phyloP scores from a whole-genome alignment of 2,888 invertebrate genomes.

The Drosophila leonis region DNA sequence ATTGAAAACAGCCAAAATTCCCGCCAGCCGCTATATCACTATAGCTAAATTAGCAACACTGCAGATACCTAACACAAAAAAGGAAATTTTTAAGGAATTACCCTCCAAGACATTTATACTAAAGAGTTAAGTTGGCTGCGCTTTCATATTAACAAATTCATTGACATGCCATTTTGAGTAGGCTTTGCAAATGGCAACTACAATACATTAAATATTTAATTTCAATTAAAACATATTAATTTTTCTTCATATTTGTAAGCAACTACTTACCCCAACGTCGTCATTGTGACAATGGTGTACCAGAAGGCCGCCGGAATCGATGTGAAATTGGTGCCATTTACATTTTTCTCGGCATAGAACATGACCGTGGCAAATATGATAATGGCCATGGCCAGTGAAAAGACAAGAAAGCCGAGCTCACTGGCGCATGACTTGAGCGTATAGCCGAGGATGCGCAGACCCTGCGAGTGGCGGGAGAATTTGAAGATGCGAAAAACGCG shows the following conservation, averaged over 20 bases:
- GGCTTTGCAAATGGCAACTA: too few species aligned
- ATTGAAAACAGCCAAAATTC: too few species aligned
- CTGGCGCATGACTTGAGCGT: slow-evolving; percentile 99
- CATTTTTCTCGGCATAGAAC: slow-evolving; percentile 99
- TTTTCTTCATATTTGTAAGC: neutral
- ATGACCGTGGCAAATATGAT: slow-evolving; percentile 99
- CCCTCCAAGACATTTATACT: too few species aligned
- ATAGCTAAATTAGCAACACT: too few species aligned
- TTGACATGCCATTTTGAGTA: neutral
- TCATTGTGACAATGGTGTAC: slow-evolving; percentile 99
- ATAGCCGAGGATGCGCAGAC: slow-evolving; percentile 98
- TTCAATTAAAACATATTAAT: neutral
- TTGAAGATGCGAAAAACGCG: slow-evolving; percentile 99
- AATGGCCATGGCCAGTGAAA: slow-evolving; percentile 99
- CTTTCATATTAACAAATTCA: too few species aligned
- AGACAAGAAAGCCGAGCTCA: slow-evolving; percentile 99
- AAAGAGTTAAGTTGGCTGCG: slow-evolving; percentile 1
- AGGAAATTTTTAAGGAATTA: neutral
- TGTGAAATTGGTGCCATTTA: slow-evolving; percentile 98
- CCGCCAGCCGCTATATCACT: too few species aligned
- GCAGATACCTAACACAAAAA: neutral
- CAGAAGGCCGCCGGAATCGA: slow-evolving; percentile 99
- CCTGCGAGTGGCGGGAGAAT: slow-evolving; percentile 99
- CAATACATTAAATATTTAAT: neutral
- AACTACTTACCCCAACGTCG: slow-evolving; percentile 96